A percentile compares a stretch with the other conserved stretches of the same genome.
Conservation (phyloP, 1,140 invertebrate genomes). For the Brachionus plicatilis region DNA sequence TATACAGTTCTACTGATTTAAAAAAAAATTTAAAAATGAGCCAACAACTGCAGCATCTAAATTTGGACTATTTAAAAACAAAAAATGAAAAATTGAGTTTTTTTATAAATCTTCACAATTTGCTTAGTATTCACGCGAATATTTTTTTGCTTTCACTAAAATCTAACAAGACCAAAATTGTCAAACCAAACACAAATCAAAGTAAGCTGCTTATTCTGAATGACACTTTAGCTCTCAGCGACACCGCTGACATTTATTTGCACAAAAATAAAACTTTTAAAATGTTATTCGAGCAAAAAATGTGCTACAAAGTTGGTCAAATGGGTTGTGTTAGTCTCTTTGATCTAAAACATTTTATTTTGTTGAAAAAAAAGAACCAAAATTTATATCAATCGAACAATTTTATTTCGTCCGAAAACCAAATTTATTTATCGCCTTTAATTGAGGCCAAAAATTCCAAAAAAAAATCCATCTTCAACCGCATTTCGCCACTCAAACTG, state of each 20-base stretch:
- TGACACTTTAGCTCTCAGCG: background rate
- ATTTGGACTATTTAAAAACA: slow-evolving; percentile 44
- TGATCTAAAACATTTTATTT: slow-evolving; percentile 29
- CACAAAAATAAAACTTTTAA: background rate
- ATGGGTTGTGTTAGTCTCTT: slow-evolving; percentile 45
- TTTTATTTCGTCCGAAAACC: background rate
- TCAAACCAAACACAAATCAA: background rate
- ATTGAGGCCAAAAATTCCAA: background rate
- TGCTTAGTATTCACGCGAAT: slow-evolving; percentile 48
- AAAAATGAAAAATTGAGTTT: slow-evolving; percentile 48
- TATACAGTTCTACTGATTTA: slow-evolving; percentile 44
- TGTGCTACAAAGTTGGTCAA: slow-evolving; percentile 49
- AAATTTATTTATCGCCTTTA: background rate
- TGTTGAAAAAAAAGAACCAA: background rate
- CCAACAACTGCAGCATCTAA: slow-evolving; percentile 44
- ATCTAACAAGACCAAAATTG: background rate
- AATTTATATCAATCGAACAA: background rate
- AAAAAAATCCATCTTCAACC: background rate
- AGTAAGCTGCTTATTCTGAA: background rate
- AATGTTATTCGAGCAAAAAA: slow-evolving; percentile 40
- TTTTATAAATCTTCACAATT: slow-evolving; percentile 50
- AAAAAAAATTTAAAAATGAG: slow-evolving; percentile 43
- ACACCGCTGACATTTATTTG: background rate
- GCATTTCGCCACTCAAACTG: background rate
- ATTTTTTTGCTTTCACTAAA: background rate